phyloP scores from a whole-genome alignment of 2,113 vertebrate species.

The Prunella himalayana region DNA sequence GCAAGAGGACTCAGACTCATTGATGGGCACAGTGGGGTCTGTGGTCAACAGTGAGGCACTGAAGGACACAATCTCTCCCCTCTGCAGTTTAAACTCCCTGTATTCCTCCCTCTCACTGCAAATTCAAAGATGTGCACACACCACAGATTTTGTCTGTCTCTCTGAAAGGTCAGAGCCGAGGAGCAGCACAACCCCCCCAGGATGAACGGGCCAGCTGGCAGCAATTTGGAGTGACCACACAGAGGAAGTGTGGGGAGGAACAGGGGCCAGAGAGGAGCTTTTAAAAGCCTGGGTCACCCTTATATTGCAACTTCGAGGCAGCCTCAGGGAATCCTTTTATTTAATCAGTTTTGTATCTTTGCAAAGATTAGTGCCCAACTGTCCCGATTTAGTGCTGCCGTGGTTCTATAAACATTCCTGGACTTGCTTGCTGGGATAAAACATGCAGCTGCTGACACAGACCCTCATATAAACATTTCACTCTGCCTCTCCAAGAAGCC shows the following conservation, averaged over 20 bases:
- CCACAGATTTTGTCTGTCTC: constrained; percentile 17
- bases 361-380: constrained; percentile 18
- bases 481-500: background rate
- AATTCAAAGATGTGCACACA: constrained; percentile 4
- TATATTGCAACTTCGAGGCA: background rate
- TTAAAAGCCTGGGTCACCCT: background rate
- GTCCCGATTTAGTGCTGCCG: background rate
- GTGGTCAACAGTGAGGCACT: background rate
- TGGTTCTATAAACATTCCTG: background rate
- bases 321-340: background rate
- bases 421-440: background rate
- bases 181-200: background rate
- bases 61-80: background rate
- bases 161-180: background rate
- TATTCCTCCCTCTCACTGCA: background rate
- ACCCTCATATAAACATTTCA: background rate
- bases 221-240: constrained; percentile 40
- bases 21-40: background rate
- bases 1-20: background rate
- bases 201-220: constrained; percentile 46
- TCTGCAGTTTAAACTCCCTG: background rate
- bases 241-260: constrained; percentile 4
- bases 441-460: background rate
- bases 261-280: background rate
- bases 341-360: constrained; percentile 2